phyloP scores from a whole-genome alignment of 2,797 vertebrate genomes.

The Lophius americanus region DNA sequence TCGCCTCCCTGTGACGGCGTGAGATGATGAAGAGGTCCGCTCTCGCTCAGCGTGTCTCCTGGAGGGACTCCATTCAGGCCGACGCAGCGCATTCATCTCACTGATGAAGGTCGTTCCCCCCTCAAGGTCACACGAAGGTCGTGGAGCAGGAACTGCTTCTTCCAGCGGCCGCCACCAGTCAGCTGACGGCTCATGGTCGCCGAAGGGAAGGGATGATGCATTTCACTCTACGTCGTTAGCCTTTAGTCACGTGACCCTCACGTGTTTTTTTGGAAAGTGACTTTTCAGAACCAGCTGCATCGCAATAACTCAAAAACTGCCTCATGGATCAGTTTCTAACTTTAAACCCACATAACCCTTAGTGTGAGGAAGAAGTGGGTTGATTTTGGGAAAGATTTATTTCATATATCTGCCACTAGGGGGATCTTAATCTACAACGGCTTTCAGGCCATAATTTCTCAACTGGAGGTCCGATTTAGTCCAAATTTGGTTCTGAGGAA shows the following conservation, averaged over 20 bases:
- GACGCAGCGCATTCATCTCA: conserved; percentile 62
- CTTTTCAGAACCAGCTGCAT: too few relatives aligned
- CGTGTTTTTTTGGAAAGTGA: conserved; percentile 11
- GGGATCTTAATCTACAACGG: too few relatives aligned
- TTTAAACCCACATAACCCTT: too few relatives aligned
- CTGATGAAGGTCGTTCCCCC: conserved; percentile 56
- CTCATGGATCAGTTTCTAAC: too few relatives aligned
- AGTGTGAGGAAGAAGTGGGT: too few relatives aligned
- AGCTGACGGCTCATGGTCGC: neutral
- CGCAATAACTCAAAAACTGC: too few relatives aligned
- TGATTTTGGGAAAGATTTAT: too few relatives aligned
- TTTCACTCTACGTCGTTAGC: conserved; percentile 2
- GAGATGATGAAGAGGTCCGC: conserved; percentile 49
- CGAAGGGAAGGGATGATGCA: conserved; percentile 13
- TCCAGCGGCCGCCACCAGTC: conserved; percentile 18
- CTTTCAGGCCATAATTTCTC: too few relatives aligned
- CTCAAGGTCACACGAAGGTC: conserved; percentile 59
- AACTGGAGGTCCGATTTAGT: too few relatives aligned
- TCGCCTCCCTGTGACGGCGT: conserved; percentile 5
- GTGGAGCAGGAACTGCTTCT: conserved; percentile 37
- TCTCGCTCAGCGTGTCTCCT: conserved; percentile 36
- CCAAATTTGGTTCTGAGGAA: too few relatives aligned
- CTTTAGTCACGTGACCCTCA: conserved; percentile 11
- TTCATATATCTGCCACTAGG: too few relatives aligned
- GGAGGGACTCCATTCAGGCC: conserved; percentile 57